Evolutionary conservation across 2,113 vertebrate genomes (phyloP), one percentile per base, ranked within the genome.

Genomic region (Coturnix japonica): DNA sequence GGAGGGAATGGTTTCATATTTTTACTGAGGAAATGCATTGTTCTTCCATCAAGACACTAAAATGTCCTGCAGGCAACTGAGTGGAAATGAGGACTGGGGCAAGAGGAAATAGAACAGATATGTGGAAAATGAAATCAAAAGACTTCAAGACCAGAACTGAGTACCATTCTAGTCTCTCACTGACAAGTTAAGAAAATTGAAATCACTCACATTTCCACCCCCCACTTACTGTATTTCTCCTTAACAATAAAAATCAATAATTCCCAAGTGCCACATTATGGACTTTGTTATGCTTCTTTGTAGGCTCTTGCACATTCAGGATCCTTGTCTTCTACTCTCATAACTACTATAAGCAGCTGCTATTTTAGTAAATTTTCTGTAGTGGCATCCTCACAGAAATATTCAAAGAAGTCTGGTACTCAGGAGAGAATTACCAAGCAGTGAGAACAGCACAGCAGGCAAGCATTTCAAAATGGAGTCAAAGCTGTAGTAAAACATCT

Each of bases 381-480:
- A 56, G 25, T 33, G 33, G 8, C 39, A 78, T 65, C 56, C 72
- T 90, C 21, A 43, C 22, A 57, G 57, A 70, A 81, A 41, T 2
- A 1, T 74, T 79, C n/a, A 26, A 39, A 72, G 39, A 39, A 76
- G 11, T 35, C 69, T 35, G n/a, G 31, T 82, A 3, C 46, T 80
- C 60, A 26, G 39, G 56, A 51, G 20, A 83, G 46, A 77, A 35
- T 80, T 46, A 70, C 26, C 53, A 57, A 80, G 63, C 13, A 57
- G 23, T 0, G 0, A 82, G 66, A 87, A n/a, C 6, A 79, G 78
- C 28, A 21, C 33, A 80, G 72, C 81, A 87, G 51, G 51, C 15
- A 66, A 64, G 51, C 16, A 39, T 85, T 85, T 85, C 59, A 85
- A 82, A 91, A 85, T 60, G 60, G 87, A 95, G 41, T 41, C 59